phyloP scores from a whole-genome alignment of 2,888 invertebrate species.

The Lasiommata megera region DNA sequence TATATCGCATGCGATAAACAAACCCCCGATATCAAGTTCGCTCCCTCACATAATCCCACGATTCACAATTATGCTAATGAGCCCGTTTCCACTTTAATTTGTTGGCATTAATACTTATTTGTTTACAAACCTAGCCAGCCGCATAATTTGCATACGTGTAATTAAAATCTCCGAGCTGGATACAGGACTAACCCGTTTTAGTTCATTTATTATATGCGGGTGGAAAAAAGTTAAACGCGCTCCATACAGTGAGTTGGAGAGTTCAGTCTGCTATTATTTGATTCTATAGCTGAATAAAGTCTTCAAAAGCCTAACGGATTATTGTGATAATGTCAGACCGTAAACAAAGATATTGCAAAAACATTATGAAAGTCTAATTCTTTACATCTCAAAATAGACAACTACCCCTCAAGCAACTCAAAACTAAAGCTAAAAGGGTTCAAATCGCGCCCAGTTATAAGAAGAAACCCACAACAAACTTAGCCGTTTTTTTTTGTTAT shows the following conservation, averaged over 20 bases:
- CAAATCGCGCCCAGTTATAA: too few relatives aligned
- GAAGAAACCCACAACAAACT: too few relatives aligned
- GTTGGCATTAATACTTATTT: conserved; percentile 30
- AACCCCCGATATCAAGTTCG: conserved; percentile 15
- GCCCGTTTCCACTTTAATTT: conserved; percentile 25
- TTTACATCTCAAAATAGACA: too few relatives aligned
- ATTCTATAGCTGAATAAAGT: too few relatives aligned
- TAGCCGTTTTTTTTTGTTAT: too few relatives aligned
- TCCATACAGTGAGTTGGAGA: not conserved
- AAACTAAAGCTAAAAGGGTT: too few relatives aligned
- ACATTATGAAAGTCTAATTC: too few relatives aligned
- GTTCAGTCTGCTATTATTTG: not conserved
- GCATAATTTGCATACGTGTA: conserved; percentile 19
- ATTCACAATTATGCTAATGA: conserved; percentile 26
- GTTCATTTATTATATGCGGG: not conserved
- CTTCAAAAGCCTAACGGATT: too few relatives aligned
- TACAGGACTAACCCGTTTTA: conserved; percentile 18
- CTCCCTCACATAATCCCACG: conserved; percentile 18
- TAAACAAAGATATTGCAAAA: too few relatives aligned
- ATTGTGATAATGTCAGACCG: too few relatives aligned
- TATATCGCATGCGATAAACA: conserved; percentile 12
- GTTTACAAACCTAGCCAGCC: conserved; percentile 24
- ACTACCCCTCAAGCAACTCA: too few relatives aligned
- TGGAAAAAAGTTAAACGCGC: not conserved
- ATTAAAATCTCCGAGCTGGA: conserved; percentile 22